These are phyloP conservation scores for Apotomis capreana DNA, from an alignment of 2,888 invertebrate species.

Conservation along the genomic window DNA sequence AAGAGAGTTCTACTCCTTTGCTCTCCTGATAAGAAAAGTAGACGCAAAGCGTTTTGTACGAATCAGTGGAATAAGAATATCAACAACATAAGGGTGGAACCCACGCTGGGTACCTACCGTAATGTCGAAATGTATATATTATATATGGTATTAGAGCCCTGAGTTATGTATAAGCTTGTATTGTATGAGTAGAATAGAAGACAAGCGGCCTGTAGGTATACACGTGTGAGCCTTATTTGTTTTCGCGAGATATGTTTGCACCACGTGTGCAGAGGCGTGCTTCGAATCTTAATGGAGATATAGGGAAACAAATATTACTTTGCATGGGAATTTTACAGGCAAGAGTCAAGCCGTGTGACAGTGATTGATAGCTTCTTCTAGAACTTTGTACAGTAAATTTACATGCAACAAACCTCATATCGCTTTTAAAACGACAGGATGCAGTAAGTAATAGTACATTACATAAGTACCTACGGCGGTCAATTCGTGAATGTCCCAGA, in stretches of 20 bases:
- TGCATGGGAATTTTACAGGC: conserved; percentile 18
- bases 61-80: no score
- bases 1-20: no score
- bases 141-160: no score
- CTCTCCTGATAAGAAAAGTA: no score
- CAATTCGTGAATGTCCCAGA: no score
- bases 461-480: no score
- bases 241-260: conserved; percentile 29
- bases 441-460: no score
- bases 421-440: no score
- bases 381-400: not conserved
- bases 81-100: no score
- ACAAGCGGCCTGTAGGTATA: not conserved
- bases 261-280: conserved; percentile 16
- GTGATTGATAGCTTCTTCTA: not conserved
- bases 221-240: conserved; percentile 22
- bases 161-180: not conserved
- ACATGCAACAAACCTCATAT: not conserved
- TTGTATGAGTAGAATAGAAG: not conserved
- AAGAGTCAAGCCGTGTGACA: not conserved
- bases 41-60: no score
- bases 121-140: no score
- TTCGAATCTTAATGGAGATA: conserved; percentile 19
- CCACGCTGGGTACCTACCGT: no score
- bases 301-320: conserved; percentile 17